Evolutionary conservation across 2,888 invertebrate genomes (phyloP).

Genomic region (Pimpla rufipes): DNA sequence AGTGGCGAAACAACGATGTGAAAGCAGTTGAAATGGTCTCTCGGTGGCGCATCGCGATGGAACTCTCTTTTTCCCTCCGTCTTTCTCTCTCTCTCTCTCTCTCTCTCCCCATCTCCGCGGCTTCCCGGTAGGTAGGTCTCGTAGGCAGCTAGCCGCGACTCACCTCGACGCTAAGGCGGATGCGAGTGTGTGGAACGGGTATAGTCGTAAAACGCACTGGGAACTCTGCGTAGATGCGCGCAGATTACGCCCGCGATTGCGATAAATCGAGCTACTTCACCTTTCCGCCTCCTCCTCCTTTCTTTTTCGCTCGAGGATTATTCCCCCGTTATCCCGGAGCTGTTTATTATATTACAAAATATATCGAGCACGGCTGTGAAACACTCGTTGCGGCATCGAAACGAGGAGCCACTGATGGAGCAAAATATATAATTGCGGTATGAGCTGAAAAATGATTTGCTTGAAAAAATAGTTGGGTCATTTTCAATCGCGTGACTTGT

Average conservation of each 20-base stretch:
- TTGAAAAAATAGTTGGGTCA: too few species aligned
- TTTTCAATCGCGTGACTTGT: too few species aligned
- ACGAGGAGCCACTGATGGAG: constrained; percentile 18
- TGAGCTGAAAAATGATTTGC: too few species aligned
- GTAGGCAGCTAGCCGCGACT: constrained; percentile 10
- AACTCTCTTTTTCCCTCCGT: constrained; percentile 74
- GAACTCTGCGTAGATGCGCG: constrained; percentile 1
- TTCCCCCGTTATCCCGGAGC: constrained; percentile 37
- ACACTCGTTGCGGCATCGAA: constrained; percentile 14
- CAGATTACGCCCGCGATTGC: constrained; percentile 16
- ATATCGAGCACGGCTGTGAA: constrained; percentile 51
- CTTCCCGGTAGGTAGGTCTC: constrained; percentile 40
- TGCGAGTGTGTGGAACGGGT: constrained; percentile 1
- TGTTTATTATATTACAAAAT: constrained; percentile 32
- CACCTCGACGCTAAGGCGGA: constrained; percentile 33
- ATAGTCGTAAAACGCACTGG: constrained; percentile 38
- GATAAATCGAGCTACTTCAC: constrained; percentile 38
- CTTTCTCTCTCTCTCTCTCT: constrained; percentile 38
- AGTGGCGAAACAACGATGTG: constrained; percentile 82
- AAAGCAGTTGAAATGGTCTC: constrained; percentile 80
- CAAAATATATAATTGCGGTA: constrained; percentile 25
- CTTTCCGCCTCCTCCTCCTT: constrained; percentile 21
- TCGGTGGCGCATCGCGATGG: constrained; percentile 60
- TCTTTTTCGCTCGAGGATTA: not conserved
- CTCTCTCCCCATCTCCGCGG: constrained; percentile 36